Evolutionary conservation across 2,113 vertebrate species (phyloP), one percentile per base, ranked within the genome.

Genomic region (Puma concolor): DNA sequence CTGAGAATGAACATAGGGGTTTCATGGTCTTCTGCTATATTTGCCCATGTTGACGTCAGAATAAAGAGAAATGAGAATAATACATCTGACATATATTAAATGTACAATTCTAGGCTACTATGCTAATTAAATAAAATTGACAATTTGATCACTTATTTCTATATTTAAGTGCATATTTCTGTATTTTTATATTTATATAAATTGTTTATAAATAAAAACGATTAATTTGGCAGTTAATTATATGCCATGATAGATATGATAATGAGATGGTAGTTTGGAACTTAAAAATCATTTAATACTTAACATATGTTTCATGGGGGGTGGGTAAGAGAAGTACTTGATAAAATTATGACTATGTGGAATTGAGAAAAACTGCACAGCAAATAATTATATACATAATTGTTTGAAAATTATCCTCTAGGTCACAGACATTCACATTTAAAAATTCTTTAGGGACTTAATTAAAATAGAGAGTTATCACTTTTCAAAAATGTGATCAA

Each of bases 401-500:
- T 93, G 33, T 91, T 94, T 89, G 3, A 80, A 95, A 92, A 83
- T 91, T 97, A 92, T 83, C 38, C 2, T 57, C 80, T 76, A 84
- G 63, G 81, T 92, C 87, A 57, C 27, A 97, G 14, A 74, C 21
- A 82, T 83, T 92, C 94, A 95, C 31, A 98, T 93, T 93, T 89
- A 85, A 79, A 88, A 96, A 97, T 71, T 94, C 84, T 96, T 93
- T 91, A 71, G 96, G 69, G 96, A 95, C 74, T 95, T 98, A 94
- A 98, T 97, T 98, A 98, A 97, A 95, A 81, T 64, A 92, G 67
- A 95, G 41, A 84, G 38, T 87, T 76, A 92, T 89, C 7, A 57
- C 7, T 90, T 97, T 36, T 88, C 29, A 96, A 97, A 97, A 96
- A 81, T 76, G 88, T 72, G 54, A 96, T 84, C 85, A 97, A 96